Evolutionary conservation across 2,113 vertebrate genomes (phyloP).

Genomic region (Chaetorhynchus papuensis): DNA sequence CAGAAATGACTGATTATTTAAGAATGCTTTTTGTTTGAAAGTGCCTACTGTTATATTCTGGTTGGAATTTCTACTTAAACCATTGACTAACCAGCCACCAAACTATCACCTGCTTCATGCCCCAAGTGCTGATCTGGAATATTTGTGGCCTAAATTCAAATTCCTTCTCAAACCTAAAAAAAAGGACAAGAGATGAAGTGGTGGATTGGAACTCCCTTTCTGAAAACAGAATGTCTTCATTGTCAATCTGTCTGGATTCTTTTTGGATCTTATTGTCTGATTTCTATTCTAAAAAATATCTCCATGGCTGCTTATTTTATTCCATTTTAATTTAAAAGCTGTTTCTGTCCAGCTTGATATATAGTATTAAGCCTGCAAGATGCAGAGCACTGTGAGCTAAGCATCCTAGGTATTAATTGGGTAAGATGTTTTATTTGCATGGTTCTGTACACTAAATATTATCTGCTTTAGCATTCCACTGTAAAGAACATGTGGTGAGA

Average conservation of each 20-base stretch:
- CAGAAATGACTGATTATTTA: background rate
- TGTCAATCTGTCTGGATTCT: background rate
- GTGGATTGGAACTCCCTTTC: background rate
- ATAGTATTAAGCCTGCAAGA: background rate
- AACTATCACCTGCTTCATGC: background rate
- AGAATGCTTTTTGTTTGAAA: background rate
- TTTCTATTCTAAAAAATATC: background rate
- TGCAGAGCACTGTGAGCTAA: background rate
- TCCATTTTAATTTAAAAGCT: background rate
- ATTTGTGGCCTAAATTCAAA: background rate
- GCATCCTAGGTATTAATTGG: background rate
- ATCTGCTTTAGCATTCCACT: background rate
- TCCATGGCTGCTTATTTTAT: background rate
- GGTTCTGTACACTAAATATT: background rate
- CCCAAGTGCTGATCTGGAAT: background rate
- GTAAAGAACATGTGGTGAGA: background rate
- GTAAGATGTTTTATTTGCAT: background rate
- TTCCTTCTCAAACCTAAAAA: background rate
- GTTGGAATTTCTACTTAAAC: background rate
- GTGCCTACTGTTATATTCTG: background rate
- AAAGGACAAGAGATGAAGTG: rapidly evolving
- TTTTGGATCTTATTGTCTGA: background rate
- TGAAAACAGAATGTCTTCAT: background rate
- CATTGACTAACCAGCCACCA: background rate
- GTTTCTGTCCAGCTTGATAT: background rate